A percentile compares a stretch with the other conserved stretches of the same genome.
Evolutionary conservation across 2,113 vertebrate genomes (phyloP).

Genomic region (Lucifuga dentata): DNA sequence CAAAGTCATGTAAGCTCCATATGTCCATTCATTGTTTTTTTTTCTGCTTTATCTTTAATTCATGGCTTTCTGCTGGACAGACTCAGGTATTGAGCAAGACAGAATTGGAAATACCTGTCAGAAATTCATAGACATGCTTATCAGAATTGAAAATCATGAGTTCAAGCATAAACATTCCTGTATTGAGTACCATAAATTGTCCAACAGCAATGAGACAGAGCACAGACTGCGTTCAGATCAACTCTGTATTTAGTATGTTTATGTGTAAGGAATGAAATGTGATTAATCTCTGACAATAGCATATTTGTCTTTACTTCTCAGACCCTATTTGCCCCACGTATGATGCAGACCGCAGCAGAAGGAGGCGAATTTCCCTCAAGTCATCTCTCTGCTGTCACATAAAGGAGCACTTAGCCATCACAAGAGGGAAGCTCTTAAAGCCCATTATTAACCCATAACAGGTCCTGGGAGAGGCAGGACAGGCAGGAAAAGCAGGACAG

Average conservation of each 20-base stretch:
- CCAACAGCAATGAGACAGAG: no score
- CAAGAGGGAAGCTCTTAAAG: constrained; percentile 60
- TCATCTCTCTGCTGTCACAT: constrained; percentile 46
- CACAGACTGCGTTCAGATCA: not conserved
- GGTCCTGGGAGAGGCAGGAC: constrained; percentile 34
- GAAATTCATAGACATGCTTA: not conserved
- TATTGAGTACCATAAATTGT: no score
- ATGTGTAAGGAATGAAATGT: no score
- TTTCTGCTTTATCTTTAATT: no score
- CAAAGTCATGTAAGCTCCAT: not conserved
- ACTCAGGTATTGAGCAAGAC: constrained; percentile 5
- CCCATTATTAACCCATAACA: constrained; percentile 69
- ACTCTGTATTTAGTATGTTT: not conserved
- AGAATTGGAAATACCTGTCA: constrained; percentile 11
- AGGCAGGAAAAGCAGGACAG: not conserved
- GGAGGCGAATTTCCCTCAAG: not conserved
- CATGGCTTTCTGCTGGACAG: not conserved
- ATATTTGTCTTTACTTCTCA: not conserved
- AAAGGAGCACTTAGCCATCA: constrained; percentile 56
- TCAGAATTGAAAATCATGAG: not conserved
- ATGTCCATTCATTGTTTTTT: constrained; percentile 28
- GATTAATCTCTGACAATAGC: not conserved
- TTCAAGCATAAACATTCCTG: no score
- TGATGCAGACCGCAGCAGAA: not conserved
- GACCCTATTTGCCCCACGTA: not conserved